phyloP scores from a whole-genome alignment of 2,113 vertebrate species.

The Thryonomys swinderianus region DNA sequence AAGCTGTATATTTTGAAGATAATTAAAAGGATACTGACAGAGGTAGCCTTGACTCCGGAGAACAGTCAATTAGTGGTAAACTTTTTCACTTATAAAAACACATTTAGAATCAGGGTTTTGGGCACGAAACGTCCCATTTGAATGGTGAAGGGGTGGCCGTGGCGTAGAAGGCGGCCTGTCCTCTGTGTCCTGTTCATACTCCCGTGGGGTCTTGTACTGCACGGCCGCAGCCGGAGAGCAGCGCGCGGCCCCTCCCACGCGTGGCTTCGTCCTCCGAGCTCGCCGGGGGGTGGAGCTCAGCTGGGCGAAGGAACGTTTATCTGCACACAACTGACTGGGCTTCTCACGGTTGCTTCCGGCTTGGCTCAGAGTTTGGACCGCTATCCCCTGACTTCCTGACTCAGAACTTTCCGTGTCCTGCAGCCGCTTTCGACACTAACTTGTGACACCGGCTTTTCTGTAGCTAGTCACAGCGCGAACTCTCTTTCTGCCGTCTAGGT shows the following conservation, averaged over 20 bases:
- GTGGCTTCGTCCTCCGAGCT: not conserved
- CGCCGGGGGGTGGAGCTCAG: not conserved
- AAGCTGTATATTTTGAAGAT: not conserved
- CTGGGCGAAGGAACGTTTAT: not conserved
- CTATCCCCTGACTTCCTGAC: not conserved
- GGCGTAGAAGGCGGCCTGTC: not conserved
- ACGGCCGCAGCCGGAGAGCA: not conserved
- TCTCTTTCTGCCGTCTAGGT: not conserved
- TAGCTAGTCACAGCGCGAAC: not conserved
- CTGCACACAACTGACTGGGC: not conserved
- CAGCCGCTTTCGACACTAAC: not conserved
- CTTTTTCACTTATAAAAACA: not conserved
- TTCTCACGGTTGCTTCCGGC: conserved; percentile 13
- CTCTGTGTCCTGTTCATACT: not conserved
- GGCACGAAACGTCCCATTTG: not conserved
- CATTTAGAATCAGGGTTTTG: not conserved
- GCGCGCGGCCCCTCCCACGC: not conserved
- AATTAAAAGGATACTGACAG: not conserved
- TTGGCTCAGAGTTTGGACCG: not conserved
- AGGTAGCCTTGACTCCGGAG: not conserved
- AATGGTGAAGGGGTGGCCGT: not conserved
- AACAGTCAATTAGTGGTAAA: not conserved
- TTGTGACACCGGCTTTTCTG: not conserved
- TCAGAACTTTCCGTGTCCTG: not conserved
- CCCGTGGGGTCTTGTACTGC: not conserved